phyloP scores from a whole-genome alignment of 1,140 invertebrate species.

The Formica selysi region DNA sequence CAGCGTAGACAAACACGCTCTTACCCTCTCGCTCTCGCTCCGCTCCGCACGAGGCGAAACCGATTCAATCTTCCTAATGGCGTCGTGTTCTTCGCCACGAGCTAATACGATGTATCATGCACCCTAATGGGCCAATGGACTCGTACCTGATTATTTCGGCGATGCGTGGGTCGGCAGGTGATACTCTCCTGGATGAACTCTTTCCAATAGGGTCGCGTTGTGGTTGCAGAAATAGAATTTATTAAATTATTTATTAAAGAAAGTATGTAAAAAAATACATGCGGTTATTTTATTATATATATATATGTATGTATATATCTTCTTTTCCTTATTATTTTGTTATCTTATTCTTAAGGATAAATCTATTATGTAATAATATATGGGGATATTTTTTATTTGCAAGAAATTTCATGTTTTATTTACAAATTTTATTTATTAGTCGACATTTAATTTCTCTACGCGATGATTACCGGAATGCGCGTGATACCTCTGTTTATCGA shows the following conservation, averaged over 20 bases:
- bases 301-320: no score
- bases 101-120: slow-evolving; percentile 83
- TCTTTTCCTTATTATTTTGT: background rate
- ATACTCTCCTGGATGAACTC: slow-evolving; percentile 63
- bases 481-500: background rate
- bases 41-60: slow-evolving; percentile 68
- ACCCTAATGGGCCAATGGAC: slow-evolving; percentile 76
- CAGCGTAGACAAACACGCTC: slow-evolving; percentile 73
- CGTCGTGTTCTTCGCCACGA: slow-evolving; percentile 76
- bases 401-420: background rate
- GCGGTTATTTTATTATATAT: no score
- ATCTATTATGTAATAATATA: background rate
- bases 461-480: background rate
- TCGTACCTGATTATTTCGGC: slow-evolving; percentile 76
- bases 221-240: slow-evolving; percentile 2
- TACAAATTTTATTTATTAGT: background rate
- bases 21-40: slow-evolving; percentile 52
- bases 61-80: slow-evolving; percentile 83
- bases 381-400: background rate
- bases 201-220: slow-evolving; percentile 63
- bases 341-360: background rate
- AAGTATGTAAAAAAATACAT: no score
- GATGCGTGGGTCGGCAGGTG: slow-evolving; percentile 76
- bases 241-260: no score
- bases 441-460: background rate